phyloP scores from a whole-genome alignment of 64 coral and sea anemone species.

The Montipora efflorescens region DNA sequence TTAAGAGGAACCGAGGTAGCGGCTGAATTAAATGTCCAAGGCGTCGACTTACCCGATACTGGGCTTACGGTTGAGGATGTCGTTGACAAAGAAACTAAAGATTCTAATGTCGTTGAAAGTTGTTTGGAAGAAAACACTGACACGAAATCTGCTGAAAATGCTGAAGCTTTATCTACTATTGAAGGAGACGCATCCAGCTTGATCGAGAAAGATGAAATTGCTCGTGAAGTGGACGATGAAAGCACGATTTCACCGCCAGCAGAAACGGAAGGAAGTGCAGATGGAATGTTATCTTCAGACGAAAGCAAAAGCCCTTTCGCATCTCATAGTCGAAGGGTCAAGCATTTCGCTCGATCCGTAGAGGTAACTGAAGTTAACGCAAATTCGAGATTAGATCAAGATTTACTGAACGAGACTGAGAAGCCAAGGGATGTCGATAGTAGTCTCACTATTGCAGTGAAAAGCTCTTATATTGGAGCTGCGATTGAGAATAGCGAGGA shows the following conservation, averaged over 20 bases:
- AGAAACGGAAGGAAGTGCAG: neutral
- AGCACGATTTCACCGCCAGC: neutral
- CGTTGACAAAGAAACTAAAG: neutral
- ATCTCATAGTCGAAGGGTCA: neutral
- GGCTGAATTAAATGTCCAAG: neutral
- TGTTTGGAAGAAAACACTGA: neutral
- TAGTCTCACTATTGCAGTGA: conserved; percentile 79
- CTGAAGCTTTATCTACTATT: neutral
- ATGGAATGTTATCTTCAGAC: neutral
- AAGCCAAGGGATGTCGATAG: conserved; percentile 76
- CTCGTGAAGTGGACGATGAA: neutral
- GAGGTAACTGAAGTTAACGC: neutral
- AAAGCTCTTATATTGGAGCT: conserved; percentile 86
- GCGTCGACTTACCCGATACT: neutral
- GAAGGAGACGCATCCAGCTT: neutral
- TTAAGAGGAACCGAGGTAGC: conserved; percentile 65
- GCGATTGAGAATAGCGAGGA: conserved; percentile 9
- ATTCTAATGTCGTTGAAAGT: neutral
- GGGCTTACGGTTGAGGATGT: neutral
- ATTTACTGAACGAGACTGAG: conserved; percentile 65
- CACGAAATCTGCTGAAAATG: neutral
- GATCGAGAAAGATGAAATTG: neutral
- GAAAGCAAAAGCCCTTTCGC: neutral
- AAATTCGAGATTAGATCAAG: neutral
- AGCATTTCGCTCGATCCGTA: neutral